Evolutionary conservation across 2,888 invertebrate species (phyloP).

Genomic region (Schizotus pectinicornis): DNA sequence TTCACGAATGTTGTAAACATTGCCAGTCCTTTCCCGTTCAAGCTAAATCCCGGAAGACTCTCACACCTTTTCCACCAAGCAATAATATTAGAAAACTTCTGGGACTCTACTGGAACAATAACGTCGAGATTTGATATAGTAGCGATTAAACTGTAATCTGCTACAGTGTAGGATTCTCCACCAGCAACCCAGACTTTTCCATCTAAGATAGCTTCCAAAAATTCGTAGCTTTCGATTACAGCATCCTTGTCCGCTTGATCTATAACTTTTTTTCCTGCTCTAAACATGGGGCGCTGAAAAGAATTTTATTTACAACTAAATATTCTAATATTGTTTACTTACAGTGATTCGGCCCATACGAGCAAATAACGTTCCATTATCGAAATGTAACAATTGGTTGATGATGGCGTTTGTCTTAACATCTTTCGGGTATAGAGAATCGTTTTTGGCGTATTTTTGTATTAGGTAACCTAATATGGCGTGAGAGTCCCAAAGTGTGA

Average conservation of each 20-base stretch:
- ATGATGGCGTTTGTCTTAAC: slow-evolving; percentile 60
- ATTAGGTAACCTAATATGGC: no score
- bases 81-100: background rate
- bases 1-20: no score
- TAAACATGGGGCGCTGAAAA: no score
- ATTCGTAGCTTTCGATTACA: background rate
- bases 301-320: slow-evolving; percentile 14
- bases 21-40: background rate
- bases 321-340: slow-evolving; percentile 8
- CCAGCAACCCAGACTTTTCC: slow-evolving; percentile 1
- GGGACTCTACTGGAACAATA: background rate
- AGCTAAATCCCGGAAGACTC: background rate
- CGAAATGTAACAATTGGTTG: slow-evolving; percentile 63
- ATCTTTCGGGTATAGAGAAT: slow-evolving; percentile 32
- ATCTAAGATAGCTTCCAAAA: background rate
- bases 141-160: slow-evolving; percentile 1
- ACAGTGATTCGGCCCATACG: slow-evolving; percentile 50
- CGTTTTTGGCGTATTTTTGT: slow-evolving; percentile 37
- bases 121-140: background rate
- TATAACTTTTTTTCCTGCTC: no score
- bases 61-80: background rate
- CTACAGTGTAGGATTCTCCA: background rate
- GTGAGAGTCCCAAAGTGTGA: no score
- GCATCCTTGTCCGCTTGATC: background rate
- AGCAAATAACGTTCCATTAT: slow-evolving; percentile 61